A percentile compares a stretch with the other conserved stretches of the same genome.
Evolutionary conservation across 2,113 vertebrate species (phyloP).

Genomic region (Megaceryle torquata): DNA sequence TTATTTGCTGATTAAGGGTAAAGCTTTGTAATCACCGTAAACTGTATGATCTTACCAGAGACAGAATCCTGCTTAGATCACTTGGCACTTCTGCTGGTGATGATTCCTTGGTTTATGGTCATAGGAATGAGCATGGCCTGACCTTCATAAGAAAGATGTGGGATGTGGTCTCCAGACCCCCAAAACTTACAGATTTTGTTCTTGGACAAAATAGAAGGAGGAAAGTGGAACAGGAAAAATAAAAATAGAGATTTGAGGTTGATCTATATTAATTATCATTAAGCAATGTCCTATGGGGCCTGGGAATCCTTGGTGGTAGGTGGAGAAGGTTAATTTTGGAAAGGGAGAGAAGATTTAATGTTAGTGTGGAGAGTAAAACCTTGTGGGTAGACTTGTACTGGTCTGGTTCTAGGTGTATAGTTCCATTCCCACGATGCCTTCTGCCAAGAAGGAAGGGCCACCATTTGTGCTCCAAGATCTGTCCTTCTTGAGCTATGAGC

Average conservation of each 20-base stretch:
- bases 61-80: too few species aligned
- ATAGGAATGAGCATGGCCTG: background rate
- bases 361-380: too few species aligned
- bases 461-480: too few species aligned
- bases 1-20: too few species aligned
- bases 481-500: too few species aligned
- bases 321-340: background rate
- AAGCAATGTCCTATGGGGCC: background rate
- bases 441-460: too few species aligned
- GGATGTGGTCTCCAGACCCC: background rate
- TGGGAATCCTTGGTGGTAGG: background rate
- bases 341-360: background rate
- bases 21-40: too few species aligned
- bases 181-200: background rate
- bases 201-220: background rate
- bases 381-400: too few species aligned
- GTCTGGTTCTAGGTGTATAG: too few species aligned
- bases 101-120: background rate
- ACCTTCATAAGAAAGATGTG: background rate
- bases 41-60: too few species aligned
- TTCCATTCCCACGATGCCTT: too few species aligned
- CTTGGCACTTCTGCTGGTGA: background rate
- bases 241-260: background rate
- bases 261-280: background rate
- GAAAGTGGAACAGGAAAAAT: accelerated